These are phyloP conservation scores for Phyto melanocephala DNA, from an alignment of 2,888 invertebrate species.

Conservation along the genomic window DNA sequence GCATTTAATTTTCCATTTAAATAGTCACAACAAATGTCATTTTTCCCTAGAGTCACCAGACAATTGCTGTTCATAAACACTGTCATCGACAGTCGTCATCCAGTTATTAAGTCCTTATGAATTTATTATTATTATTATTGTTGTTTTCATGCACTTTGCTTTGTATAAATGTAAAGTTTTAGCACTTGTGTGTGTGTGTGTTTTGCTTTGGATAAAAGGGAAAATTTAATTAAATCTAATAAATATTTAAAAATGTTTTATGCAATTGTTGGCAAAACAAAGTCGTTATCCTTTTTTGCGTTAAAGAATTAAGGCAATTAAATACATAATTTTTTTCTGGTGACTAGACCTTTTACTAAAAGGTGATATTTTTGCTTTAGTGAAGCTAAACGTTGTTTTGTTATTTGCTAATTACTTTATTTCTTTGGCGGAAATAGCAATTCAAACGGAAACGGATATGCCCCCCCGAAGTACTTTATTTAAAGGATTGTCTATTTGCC, in stretches of 20 bases:
- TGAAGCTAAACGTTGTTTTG: constrained; percentile 44
- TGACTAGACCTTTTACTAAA: constrained; percentile 25
- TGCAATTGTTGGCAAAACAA: neutral
- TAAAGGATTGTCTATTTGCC: constrained; percentile 17
- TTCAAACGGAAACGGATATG: constrained; percentile 64
- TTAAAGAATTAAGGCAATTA: no score
- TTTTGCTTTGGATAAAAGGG: neutral
- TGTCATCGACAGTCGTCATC: neutral
- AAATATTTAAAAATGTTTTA: constrained; percentile 37
- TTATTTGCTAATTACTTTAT: constrained; percentile 65
- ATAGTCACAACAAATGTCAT: constrained; percentile 48
- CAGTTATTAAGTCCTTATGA: constrained; percentile 14
- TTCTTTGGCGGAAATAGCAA: constrained; percentile 65
- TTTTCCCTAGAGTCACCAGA: constrained; percentile 53
- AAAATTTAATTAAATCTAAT: constrained; percentile 19
- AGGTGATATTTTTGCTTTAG: constrained; percentile 55
- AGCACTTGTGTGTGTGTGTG: neutral
- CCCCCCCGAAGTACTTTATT: constrained; percentile 29
- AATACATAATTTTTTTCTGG: neutral
- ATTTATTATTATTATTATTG: constrained; percentile 18
- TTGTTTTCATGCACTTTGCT: neutral
- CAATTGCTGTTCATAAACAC: constrained; percentile 26
- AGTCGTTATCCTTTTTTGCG: neutral
- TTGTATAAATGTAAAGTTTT: constrained; percentile 23
- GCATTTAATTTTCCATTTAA: constrained; percentile 27